Evolutionary conservation across 2,113 vertebrate genomes (phyloP), one percentile per base, ranked within the genome.

Genomic region (human (Homo sapiens)): DNA sequence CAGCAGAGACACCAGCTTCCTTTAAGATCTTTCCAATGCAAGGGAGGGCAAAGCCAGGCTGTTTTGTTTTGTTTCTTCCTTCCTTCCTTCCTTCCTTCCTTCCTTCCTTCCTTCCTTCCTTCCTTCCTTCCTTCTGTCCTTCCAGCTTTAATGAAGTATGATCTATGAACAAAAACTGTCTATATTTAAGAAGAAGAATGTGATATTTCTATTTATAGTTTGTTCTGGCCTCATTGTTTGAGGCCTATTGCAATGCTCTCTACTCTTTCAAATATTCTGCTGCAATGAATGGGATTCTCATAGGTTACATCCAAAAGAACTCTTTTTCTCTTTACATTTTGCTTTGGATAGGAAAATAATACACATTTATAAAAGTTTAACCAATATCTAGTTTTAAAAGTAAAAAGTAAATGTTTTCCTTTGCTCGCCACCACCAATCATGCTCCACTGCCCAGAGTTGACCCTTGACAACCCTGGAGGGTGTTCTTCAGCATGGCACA

Each of bases 401-500:
- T 64, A n/a, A 30, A 70, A 94, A 55, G 20, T 50, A 38, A 61
- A 35, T 79, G 32, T 20, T 10, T 85, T 61, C 3, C 45, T 55
- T 80, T 89, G 5, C 7, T 79, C 3, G 25, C 78, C 12, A 45
- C 5, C 14, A 38, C 30, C 13, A 32, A 3, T 57, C 6, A n/a
- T 40, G 45, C 6, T 73, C 55, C 3, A 0, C 11, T 12, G 20
- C 17, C 32, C 45, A 40, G 20, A 78, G 13, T 4, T 6, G 2
- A 35, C 16, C n/a, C n/a, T 38, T 20, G 30, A 35, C 30, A 45
- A 30, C 9, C 18, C 4, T 50, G 14, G 4, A 30, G 30, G 25
- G 4, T 72, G 8, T 23, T 61, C 16, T 38, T 40, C 10, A n/a
- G 2, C 9, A 1, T 11, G 1, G 18, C 38, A 11, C 0, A 0